Base-by-base conservation (phyloP, 2,797 vertebrate genomes). In the Myiothlypis coronata region DNA sequence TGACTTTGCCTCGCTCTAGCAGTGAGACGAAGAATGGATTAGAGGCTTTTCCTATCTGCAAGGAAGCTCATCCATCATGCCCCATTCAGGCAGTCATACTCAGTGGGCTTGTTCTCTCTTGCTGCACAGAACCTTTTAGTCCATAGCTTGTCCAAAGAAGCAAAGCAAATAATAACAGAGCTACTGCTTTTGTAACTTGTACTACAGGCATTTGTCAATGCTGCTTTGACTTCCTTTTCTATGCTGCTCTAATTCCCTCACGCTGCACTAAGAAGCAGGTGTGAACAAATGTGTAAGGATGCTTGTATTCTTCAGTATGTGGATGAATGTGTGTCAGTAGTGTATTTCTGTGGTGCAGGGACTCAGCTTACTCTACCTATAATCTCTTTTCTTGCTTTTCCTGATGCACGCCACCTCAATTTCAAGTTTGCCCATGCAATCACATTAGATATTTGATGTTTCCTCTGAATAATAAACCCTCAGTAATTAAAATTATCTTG, bases 401-500 rank as follows among this genome's bases (percentile, higher is more conserved):
- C 74, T 83, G 65, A 87, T 28, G 32, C 68, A 79, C 24, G 77
- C 20, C 63, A 69, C 55, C 72, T 92, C 50, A 87, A 52, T 96
- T 95, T 86, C 70, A 72, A 70, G 63, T 93, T 95, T 95, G 32
- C 34, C 47, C 27, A 32, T 94, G 85, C 81, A 78, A 90, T 60
- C 64, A 53, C 53, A 75, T 63, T 60, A 80, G 46, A 35, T 94
- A 83, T 90, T 97, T 96, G 41, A 35, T 76, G 60, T 89, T 92
- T 87, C 61, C 20, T 87, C 44, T 47, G 76, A 74, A 19, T 91
- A 84, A 91, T 59, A 88, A 57, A 63, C 41, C 63, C 16, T 53
- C 43, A 89, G 47, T 93, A 97, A 97, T 97, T 96, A 94, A 37
- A 95, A 47, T 49, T 57, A 82, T 89, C 81, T 95, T 90, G n/a